Evolutionary conservation across 2,113 vertebrate genomes (phyloP).

Genomic region (Chaenogobius annularis): DNA sequence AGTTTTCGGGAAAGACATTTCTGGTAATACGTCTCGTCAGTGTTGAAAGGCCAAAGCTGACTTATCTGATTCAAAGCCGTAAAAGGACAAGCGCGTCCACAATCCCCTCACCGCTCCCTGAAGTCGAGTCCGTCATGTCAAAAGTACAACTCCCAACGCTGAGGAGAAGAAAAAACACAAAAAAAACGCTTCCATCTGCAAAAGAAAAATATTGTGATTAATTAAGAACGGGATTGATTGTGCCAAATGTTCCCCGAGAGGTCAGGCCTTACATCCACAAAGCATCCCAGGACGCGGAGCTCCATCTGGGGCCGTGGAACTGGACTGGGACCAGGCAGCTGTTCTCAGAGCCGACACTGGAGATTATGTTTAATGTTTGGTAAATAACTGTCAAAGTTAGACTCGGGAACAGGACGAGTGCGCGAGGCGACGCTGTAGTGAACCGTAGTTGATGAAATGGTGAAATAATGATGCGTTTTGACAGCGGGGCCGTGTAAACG

Average conservation of each 20-base stretch:
- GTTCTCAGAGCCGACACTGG: conserved; percentile 40
- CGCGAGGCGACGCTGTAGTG: conserved; percentile 19
- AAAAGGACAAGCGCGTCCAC: conserved; percentile 17
- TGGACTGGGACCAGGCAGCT: conserved; percentile 38
- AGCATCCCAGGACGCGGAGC: conserved; percentile 49
- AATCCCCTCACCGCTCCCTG: neutral
- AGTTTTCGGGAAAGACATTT: too few species aligned
- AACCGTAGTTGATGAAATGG: neutral
- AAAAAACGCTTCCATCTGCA: conserved; percentile 53
- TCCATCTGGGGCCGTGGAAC: conserved; percentile 47
- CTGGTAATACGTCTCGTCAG: neutral
- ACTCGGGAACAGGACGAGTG: conserved; percentile 18
- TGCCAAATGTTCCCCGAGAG: conserved; percentile 61
- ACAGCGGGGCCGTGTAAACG: neutral
- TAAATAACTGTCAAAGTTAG: conserved; percentile 52
- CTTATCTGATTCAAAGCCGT: conserved; percentile 34
- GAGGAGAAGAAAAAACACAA: neutral
- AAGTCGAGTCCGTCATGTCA: conserved; percentile 48
- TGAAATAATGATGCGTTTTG: neutral
- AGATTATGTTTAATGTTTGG: conserved; percentile 55
- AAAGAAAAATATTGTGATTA: conserved; percentile 71
- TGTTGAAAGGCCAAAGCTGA: conserved; percentile 15
- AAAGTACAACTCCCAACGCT: conserved; percentile 61
- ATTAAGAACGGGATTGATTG: conserved; percentile 69
- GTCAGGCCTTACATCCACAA: conserved; percentile 40